Evolutionary conservation across 2,888 invertebrate species (phyloP), one percentile per base, ranked within the genome.

Genomic region (Cheilosia soror): DNA sequence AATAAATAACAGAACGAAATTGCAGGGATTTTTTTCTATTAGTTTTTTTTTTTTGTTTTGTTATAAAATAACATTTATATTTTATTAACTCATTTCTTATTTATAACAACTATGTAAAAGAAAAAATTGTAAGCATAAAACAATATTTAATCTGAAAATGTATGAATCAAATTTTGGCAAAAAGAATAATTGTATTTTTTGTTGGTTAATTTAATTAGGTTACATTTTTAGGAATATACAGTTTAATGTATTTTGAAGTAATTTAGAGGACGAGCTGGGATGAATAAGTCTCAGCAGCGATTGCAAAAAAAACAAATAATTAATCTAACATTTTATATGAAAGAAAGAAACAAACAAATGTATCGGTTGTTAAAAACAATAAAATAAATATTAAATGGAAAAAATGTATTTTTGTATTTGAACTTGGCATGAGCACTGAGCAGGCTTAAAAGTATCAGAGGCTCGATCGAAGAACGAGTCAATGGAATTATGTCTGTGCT

Each of bases 21-120:
- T 91, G 91, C 91, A 91, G 91, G 91, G 89, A 91, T 89, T 88
- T 89, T 89, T 89, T 88, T 87, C 81, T 87, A 87, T 87, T 82
- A 87, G 42, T 55, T 89, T 37, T 89, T 88, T 87, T 80, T 87
- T 87, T 87, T 82, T 86, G 55, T 63, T 55, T 68, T 66, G 37
- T 68, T 58, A 51, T 58, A 25, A 63, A 69, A 62, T 51, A 69
- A 13, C 58, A 49, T 47, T 58, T 60, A 47, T 33, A 68, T 29
- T 60, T 20, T 57, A 37, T 58, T 47, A 29, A 47, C 29, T 69
- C 27, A 13, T 53, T 33, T 51, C n/a, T 47, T n/a, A 71, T 72
- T 20, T 37, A 15, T 72, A 60, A 53, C 53, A 53, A n/a, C 62
- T 51, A 20, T 42, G 49, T 65, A 15, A 51, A 66, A 29, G n/a